Base-by-base conservation (phyloP, 2,797 vertebrate genomes). In the Cynodonichthys magdalenae region DNA sequence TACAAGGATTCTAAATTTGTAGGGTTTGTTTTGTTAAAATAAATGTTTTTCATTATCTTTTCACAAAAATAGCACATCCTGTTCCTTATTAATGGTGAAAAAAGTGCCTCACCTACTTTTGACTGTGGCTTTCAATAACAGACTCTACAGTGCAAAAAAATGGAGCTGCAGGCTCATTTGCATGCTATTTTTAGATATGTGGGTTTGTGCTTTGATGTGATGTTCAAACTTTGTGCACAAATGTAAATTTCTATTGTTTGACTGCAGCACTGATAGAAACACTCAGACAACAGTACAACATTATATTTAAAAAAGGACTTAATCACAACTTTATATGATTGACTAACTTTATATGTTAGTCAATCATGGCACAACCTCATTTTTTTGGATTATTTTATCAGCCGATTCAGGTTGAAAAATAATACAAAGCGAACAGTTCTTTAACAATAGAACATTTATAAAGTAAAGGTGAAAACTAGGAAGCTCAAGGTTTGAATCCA, bases 161-260 rank as follows among this genome's bases (percentile, higher is more conserved):
- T 56, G 62, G 47, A 72, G 73, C 69, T 47, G 45, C 55, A 14
- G 59, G 56, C 75, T 69, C 53, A 81, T 85, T 85, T 86, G 67
- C 81, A 80, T 83, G 49, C 79, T 89, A 83, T 87, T 89, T 77
- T 79, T 86, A 88, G 81, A 87, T 36, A 53, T 52, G 55, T 2
- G 1, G 54, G 66, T 50, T 75, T 49, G 5, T 0, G 12, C 82
- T 78, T 79, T 87, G 75, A 88, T 83, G 73, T 68, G 52, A 59
- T 74, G 47, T 74, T 74, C 57, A 70, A 53, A 75, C 75, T 67
- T 51, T 52, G 51, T 58, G 48, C 65, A 62, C 54, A 24, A 79
- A 39, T 74, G 29, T 10, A 55, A 10, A 61, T 72, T 66, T 74
- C 34, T 42, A 71, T 65, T 45, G 75, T 20, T 27, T 66, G 69